A percentile compares a stretch with the other conserved stretches of the same genome.
phyloP scores from a whole-genome alignment of 2,113 vertebrate genomes.

The Carassius carassius region DNA sequence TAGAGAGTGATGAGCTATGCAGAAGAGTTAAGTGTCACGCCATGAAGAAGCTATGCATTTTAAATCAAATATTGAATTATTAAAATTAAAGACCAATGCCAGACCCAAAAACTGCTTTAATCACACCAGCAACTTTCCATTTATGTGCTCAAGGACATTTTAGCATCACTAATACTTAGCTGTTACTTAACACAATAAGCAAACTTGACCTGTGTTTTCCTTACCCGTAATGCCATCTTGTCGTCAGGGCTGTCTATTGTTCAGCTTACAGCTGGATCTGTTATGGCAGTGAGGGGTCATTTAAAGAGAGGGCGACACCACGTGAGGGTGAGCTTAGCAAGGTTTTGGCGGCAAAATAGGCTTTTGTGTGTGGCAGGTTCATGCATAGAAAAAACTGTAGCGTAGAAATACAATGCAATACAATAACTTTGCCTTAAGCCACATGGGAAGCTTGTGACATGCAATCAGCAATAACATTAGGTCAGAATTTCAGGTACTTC shows the following conservation, averaged over 20 bases:
- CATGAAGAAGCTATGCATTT: background rate
- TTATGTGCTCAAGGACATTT: conserved; percentile 8
- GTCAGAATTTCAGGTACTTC: conserved; percentile 8
- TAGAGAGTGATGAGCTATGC: background rate
- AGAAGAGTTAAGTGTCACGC: background rate
- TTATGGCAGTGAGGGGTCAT: conserved; percentile 42
- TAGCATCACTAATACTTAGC: conserved; percentile 27
- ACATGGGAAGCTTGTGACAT: background rate
- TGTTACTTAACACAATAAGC: conserved; percentile 32
- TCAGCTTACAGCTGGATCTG: conserved; percentile 39
- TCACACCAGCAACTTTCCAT: background rate
- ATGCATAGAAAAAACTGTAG: background rate
- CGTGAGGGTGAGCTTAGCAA: conserved; percentile 55
- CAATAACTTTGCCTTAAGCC: background rate
- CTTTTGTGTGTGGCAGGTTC: conserved; percentile 41
- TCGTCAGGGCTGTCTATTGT: conserved; percentile 32
- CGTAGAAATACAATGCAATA: background rate
- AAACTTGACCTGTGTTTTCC: conserved; percentile 42
- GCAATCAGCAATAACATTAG: background rate
- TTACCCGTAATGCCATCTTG: conserved; percentile 64
- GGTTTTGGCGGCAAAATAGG: conserved; percentile 42
- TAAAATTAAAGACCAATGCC: background rate
- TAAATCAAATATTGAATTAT: conserved; percentile 38
- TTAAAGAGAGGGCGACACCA: conserved; percentile 57
- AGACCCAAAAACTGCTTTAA: background rate